A percentile compares a stretch with the other conserved stretches of the same genome.
Conservation (phyloP, 2,113 vertebrate genomes). For the Myotis lucifugus region DNA sequence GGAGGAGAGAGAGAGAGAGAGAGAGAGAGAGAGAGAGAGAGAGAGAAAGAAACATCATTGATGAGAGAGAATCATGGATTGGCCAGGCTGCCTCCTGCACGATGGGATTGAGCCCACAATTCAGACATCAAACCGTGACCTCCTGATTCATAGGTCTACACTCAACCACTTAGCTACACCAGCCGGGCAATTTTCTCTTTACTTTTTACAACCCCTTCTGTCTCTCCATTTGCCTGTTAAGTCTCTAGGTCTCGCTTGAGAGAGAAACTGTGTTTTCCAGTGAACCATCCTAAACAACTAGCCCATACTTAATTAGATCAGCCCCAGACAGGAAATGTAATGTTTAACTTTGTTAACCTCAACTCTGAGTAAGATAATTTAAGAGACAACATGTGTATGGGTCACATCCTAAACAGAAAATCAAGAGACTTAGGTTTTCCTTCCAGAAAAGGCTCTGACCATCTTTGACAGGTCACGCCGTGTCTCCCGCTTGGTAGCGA, state of each 20-base stretch:
- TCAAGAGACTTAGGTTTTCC: slow-evolving; percentile 49
- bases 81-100: too few species aligned
- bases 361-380: slow-evolving; percentile 66
- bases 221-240: background rate
- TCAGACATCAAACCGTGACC: too few species aligned
- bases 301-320: slow-evolving; percentile 72
- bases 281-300: background rate
- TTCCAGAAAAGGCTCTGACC: background rate
- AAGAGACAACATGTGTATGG: slow-evolving; percentile 48
- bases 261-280: background rate
- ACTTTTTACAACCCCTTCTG: too few species aligned
- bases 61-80: too few species aligned
- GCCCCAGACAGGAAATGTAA: slow-evolving; percentile 26
- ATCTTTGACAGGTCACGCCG: slow-evolving; percentile 37
- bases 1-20: too few species aligned
- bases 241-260: background rate
- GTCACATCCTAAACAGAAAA: slow-evolving; percentile 52
- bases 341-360: slow-evolving; percentile 69
- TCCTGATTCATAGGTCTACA: too few species aligned
- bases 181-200: background rate
- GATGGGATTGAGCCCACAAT: too few species aligned
- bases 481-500: background rate
- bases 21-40: too few species aligned
- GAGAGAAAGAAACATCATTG: too few species aligned
- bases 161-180: too few species aligned